Evolutionary conservation across 2,113 vertebrate genomes (phyloP).

Genomic region (Dromas ardeola): DNA sequence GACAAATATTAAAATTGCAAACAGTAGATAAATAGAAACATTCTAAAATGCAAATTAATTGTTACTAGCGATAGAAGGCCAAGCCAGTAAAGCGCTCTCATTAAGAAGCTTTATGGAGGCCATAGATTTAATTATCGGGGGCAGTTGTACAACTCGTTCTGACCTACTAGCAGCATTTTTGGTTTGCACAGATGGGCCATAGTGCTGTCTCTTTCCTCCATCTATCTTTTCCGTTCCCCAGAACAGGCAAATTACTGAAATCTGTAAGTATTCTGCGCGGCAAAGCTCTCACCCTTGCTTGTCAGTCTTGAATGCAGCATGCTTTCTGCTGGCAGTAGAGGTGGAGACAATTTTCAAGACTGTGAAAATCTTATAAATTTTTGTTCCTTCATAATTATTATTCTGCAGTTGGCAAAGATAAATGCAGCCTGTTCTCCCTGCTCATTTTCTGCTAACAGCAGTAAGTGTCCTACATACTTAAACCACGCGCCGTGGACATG

Average conservation of each 20-base stretch:
- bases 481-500: background rate
- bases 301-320: slow-evolving; percentile 26
- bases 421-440: background rate
- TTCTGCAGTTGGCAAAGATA: background rate
- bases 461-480: background rate
- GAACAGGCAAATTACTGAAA: slow-evolving; percentile 27
- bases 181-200: slow-evolving; percentile 50
- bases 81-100: slow-evolving; percentile 26
- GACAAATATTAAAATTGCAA: slow-evolving; percentile 47
- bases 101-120: slow-evolving; percentile 58
- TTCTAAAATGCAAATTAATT: slow-evolving; percentile 58
- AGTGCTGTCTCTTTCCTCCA: slow-evolving; percentile 15
- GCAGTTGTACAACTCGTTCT: slow-evolving; percentile 48
- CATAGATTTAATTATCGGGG: slow-evolving; percentile 68
- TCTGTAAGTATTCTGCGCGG: slow-evolving; percentile 39
- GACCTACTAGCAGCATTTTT: slow-evolving; percentile 46
- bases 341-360: slow-evolving; percentile 31
- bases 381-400: slow-evolving; percentile 31
- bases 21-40: slow-evolving; percentile 39
- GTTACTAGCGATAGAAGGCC: slow-evolving; percentile 35
- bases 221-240: background rate
- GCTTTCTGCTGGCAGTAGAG: slow-evolving; percentile 13
- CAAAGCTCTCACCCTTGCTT: slow-evolving; percentile 33
- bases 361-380: slow-evolving; percentile 40
- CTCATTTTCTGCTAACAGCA: slow-evolving; percentile 7